A percentile compares a stretch with the other conserved stretches of the same genome.
Conservation (phyloP, 2,797 vertebrate genomes). For the Crocidura indochinensis region DNA sequence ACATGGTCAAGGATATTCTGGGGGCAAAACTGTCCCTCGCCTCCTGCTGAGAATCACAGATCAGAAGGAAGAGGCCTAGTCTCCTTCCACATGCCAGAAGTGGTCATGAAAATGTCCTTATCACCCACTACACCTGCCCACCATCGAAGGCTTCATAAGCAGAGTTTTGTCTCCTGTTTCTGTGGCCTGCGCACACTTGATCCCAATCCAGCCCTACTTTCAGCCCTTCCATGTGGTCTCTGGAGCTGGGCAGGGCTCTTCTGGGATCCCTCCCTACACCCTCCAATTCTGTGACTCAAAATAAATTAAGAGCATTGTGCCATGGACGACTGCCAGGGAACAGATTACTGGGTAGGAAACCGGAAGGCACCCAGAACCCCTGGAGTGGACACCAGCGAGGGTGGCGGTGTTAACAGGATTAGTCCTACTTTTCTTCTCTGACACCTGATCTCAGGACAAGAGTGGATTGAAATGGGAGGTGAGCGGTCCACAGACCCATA, state of each 20-base stretch:
- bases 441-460: conserved; percentile 82
- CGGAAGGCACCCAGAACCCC: conserved; percentile 68
- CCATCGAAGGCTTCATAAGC: background rate
- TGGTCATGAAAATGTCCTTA: background rate
- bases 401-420: conserved; percentile 76
- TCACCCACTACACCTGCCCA: background rate
- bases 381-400: conserved; percentile 71
- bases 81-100: background rate
- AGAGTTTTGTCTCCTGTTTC: background rate
- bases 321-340: conserved; percentile 81
- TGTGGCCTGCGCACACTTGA: conserved; percentile 47
- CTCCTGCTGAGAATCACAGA: background rate
- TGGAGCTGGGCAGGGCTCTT: conserved; percentile 48
- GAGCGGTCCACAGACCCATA: conserved; percentile 38
- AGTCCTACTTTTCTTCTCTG: conserved; percentile 69
- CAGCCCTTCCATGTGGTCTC: conserved; percentile 69
- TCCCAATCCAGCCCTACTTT: conserved; percentile 35
- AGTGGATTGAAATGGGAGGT: conserved; percentile 64
- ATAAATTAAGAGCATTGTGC: conserved; percentile 83
- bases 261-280: conserved; percentile 50
- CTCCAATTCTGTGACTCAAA: conserved; percentile 81
- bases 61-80: background rate
- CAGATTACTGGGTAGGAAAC: conserved; percentile 75
- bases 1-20: background rate
- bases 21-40: background rate